A percentile compares a stretch with the other conserved stretches of the same genome.
Conservation (phyloP, 2,888 invertebrate species). For the Lottia scabra region DNA sequence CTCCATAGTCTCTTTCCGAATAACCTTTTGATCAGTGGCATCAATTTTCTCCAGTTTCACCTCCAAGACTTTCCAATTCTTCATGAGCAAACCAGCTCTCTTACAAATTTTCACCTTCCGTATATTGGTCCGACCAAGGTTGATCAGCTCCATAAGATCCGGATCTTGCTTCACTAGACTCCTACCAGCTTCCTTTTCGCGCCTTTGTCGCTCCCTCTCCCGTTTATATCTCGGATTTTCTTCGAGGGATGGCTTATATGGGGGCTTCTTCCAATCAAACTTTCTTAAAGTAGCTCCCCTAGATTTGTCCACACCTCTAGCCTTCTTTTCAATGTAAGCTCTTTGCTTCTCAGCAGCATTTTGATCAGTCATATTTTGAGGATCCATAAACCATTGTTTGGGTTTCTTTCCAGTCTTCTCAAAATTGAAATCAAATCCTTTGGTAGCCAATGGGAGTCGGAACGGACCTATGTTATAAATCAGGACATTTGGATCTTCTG, state of each 20-base stretch:
- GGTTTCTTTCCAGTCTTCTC: slow-evolving; percentile 54
- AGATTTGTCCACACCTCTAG: slow-evolving; percentile 10
- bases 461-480: slow-evolving; percentile 32
- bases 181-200: not conserved
- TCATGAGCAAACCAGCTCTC: not conserved
- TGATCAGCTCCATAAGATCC: not conserved
- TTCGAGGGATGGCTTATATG: not conserved
- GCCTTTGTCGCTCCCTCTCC: not conserved
- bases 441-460: slow-evolving; percentile 48
- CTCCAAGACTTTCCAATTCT: not conserved
- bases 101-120: not conserved
- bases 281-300: not conserved
- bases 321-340: slow-evolving; percentile 38
- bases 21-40: not conserved
- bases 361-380: slow-evolving; percentile 38
- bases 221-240: not conserved
- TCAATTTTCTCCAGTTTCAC: slow-evolving; percentile 1
- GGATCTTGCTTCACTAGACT: not conserved
- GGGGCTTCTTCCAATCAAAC: not conserved
- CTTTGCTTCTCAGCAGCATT: slow-evolving; percentile 37
- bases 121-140: not conserved
- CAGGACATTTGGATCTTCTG: not conserved
- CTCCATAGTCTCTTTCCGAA: too few relatives aligned
- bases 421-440: slow-evolving; percentile 49
- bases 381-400: slow-evolving; percentile 53